Conservation (phyloP, 2,797 vertebrate species). For the Lates japonicus region DNA sequence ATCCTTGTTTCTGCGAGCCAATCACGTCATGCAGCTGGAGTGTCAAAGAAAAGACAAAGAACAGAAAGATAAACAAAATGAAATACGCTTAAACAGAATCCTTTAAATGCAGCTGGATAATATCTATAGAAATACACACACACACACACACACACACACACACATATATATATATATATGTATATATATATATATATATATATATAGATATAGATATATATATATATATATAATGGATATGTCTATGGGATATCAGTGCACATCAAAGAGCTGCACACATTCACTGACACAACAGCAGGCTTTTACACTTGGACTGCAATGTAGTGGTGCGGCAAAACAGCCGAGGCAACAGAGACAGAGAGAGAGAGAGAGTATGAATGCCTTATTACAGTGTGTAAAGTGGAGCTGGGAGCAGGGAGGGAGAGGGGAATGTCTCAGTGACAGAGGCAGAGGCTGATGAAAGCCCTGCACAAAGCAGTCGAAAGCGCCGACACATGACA, state of each 20-base stretch:
- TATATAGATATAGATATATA: neutral
- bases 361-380: conserved; percentile 58
- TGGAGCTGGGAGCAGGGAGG: conserved; percentile 67
- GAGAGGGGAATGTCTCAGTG: conserved; percentile 69
- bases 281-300: conserved; percentile 65
- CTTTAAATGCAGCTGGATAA: too few relatives aligned
- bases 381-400: conserved; percentile 76
- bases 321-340: conserved; percentile 77
- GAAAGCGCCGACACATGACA: conserved; percentile 79
- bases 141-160: neutral
- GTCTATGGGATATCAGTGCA: conserved; percentile 20
- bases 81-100: conserved; percentile 3
- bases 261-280: conserved; percentile 50
- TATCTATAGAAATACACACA: neutral
- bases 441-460: conserved; percentile 77
- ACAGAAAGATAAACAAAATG: conserved; percentile 1
- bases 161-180: neutral
- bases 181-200: neutral
- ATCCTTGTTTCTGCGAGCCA: conserved; percentile 41
- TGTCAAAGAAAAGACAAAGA: conserved; percentile 23
- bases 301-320: conserved; percentile 73
- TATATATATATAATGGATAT: neutral
- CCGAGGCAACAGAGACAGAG: conserved; percentile 52
- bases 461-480: conserved; percentile 72
- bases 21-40: conserved; percentile 22